Base-by-base conservation (phyloP, 2,888 invertebrate genomes). In the Drosophila melanosoma region DNA sequence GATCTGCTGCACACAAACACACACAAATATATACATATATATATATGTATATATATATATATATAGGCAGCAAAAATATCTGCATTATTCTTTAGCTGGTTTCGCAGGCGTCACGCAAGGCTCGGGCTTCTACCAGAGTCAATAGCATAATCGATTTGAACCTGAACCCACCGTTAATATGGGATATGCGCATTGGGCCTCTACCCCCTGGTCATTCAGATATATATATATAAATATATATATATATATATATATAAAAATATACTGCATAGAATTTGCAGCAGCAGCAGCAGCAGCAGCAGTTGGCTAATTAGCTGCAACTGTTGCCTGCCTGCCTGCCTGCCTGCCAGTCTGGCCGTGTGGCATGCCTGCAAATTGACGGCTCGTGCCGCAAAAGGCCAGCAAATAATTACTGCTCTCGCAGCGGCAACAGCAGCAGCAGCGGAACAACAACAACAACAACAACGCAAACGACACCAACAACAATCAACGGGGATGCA, bases 131-230 rank as follows among this genome's bases (percentile, higher is more conserved):
- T 36, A 20, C 29, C 60, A 52, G 49, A 56, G 70, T 59, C 72
- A 62, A 73, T 78, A 63, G 74, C 78, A 83, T 91, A 92, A 91
- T 91, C 92, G 91, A 92, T 91, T 91, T 91, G 71, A 86, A 79
- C 79, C 73, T 91, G 69, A 86, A 76, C 79, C 73, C 78, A 76
- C 72, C 81, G 81, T 79, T 74, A 78, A 76, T 78, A 73, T 69
- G 63, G 70, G 49, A 60, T 74, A 69, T 66, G 69, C 35, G 52
- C 53, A 66, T 61, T 52, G 23, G 56, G 48, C 65, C 26, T 58
- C 38, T 54, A 36, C 56, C 56, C 38, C 54, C 45, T 29, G 56
- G 70, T 26, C 38, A 36, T 26, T 36, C 17, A 38, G 7, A 38
- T 26, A 29, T n/a, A 38, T 3, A 11, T 11, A 36, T 4, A 54